Base-by-base conservation (phyloP, 2,888 invertebrate genomes). In the Lasioglossum morio region DNA sequence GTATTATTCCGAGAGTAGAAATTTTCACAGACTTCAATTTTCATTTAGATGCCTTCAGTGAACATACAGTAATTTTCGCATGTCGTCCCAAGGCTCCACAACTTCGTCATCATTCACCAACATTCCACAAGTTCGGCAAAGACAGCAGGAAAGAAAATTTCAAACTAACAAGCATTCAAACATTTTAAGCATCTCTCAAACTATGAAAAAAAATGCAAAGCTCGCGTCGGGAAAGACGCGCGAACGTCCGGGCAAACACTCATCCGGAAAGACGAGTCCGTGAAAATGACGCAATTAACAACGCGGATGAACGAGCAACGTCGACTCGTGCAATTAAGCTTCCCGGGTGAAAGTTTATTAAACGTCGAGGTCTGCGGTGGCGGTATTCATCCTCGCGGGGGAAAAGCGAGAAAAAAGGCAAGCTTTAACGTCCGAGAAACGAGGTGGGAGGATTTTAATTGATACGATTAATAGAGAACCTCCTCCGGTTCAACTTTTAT, bases 281-380 rank as follows among this genome's bases (percentile, higher is more conserved):
- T 12, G 76, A 34, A 46, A 34, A 76, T 30, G 76, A 46, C 43
- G 60, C 43, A 46, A 78, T 78, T 79, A 79, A 72, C 60, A 43
- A 27, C 60, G 43, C 34, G 5, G 16, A n/a, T 16, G n/a, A 60
- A 78, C 60, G 10, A 34, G 34, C 16, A 77, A 79, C 72, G 43
- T 30, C 46, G 77, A 46, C 66, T 63, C 60, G 57, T 7, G 79
- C 60, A 79, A 72, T 74, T 74, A 85, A 85, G 72, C 48, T 48
- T 63, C 72, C n/a, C 69, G 70, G 86, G 53, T 76, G 86, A 87
- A 87, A 87, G 82, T 86, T 70, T 72, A 74, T 72, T 85, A 72
- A 82, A 82, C 37, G 46, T 60, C 48, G 37, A 66, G 77, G 16
- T n/a, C 40, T 12, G 60, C 53, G 23, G 60, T 14, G 27, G 30